Conservation (phyloP, 2,888 invertebrate genomes). For the Lymantria dispar region DNA sequence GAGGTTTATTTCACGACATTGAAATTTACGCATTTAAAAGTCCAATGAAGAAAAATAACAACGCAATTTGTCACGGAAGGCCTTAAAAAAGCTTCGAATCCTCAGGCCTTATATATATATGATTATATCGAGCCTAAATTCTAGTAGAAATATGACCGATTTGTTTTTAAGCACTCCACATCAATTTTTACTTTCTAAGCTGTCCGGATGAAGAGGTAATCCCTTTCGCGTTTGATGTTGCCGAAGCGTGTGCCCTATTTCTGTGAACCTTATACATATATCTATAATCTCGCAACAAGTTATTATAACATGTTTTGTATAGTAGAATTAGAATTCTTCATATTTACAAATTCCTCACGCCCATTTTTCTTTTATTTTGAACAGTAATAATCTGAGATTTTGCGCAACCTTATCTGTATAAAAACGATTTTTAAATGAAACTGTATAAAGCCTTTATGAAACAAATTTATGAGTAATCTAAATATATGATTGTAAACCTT, state of each 20-base stretch:
- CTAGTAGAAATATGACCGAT: constrained; percentile 33
- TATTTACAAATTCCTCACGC: too few relatives aligned
- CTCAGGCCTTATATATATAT: constrained; percentile 27
- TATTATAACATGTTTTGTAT: not conserved
- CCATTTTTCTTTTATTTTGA: too few relatives aligned
- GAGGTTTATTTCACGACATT: too few relatives aligned
- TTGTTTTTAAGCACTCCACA: constrained; percentile 26
- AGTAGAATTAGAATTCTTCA: too few relatives aligned
- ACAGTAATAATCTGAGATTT: too few relatives aligned
- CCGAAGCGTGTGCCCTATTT: constrained; percentile 7
- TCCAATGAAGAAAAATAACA: constrained; percentile 45
- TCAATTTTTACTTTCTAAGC: constrained; percentile 24
- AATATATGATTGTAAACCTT: too few relatives aligned
- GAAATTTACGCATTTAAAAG: constrained; percentile 44
- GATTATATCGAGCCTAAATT: constrained; percentile 32
- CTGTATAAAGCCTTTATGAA: too few relatives aligned
- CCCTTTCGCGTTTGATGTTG: constrained; percentile 20
- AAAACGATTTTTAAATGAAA: too few relatives aligned
- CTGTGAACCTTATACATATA: not conserved
- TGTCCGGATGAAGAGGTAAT: constrained; percentile 12
- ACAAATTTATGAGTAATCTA: too few relatives aligned
- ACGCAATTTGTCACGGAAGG: constrained; percentile 50
- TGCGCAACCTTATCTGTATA: too few relatives aligned
- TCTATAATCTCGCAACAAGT: too few relatives aligned
- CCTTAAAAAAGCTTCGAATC: constrained; percentile 31